A percentile compares a stretch with the other conserved stretches of the same genome.
Conservation (phyloP, 2,797 vertebrate species). For the Pseudochromis fuscus region DNA sequence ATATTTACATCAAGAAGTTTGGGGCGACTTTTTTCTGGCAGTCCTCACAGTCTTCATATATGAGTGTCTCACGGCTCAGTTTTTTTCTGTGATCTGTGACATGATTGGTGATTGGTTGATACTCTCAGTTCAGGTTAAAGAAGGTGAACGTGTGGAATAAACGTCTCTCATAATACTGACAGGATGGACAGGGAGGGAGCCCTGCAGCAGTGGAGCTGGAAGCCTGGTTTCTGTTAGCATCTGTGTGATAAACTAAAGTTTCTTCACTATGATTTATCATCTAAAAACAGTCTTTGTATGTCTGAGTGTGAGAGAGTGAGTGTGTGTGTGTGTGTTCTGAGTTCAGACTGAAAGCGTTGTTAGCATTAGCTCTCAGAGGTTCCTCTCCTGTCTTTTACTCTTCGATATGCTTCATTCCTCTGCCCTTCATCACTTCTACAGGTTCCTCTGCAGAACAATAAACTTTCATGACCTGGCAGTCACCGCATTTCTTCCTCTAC, state of each 20-base stretch:
- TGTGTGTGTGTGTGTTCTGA: conserved; percentile 10
- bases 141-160: conserved; percentile 36
- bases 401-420: conserved; percentile 38
- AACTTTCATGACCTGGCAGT: conserved; percentile 5
- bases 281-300: conserved; percentile 56
- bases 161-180: conserved; percentile 54
- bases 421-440: conserved; percentile 1
- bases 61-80: conserved; percentile 80
- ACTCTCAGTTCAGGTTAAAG: conserved; percentile 41
- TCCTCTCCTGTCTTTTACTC: neutral
- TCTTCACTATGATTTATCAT: conserved; percentile 46
- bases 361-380: conserved; percentile 9
- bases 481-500: neutral
- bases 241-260: conserved; percentile 36
- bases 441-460: neutral
- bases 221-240: conserved; percentile 55
- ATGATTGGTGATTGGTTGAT: conserved; percentile 66
- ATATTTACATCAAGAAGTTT: conserved; percentile 81
- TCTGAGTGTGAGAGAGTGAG: no score
- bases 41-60: conserved; percentile 68
- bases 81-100: conserved; percentile 70
- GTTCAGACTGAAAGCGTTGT: conserved; percentile 1
- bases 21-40: conserved; percentile 50
- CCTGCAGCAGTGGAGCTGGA: conserved; percentile 54
- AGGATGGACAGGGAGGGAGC: conserved; percentile 19